A percentile compares a stretch with the other conserved stretches of the same genome.
Evolutionary conservation across 1,140 invertebrate genomes (phyloP).

Genomic region (Panagrolaimus sp.): DNA sequence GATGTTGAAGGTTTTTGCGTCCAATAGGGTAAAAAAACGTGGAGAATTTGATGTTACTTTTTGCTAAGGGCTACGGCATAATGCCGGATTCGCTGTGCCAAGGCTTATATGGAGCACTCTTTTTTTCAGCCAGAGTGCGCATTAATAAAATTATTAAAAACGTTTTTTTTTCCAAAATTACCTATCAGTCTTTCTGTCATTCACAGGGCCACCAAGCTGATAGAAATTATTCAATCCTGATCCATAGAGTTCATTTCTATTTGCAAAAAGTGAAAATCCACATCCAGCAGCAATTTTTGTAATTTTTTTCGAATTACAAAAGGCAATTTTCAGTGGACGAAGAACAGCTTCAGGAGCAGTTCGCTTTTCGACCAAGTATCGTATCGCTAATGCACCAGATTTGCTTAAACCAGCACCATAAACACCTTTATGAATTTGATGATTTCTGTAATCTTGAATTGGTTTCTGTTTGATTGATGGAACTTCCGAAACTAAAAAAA

Average conservation of each 20-base stretch:
- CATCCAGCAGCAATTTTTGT: constrained; percentile 48
- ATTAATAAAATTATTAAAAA: constrained; percentile 7
- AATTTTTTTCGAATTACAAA: constrained; percentile 48
- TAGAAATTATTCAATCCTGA: constrained; percentile 54
- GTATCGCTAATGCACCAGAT: constrained; percentile 21
- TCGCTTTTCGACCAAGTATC: not conserved
- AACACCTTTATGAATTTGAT: constrained; percentile 9
- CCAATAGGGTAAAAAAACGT: not conserved
- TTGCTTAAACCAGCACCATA: constrained; percentile 27
- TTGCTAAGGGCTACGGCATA: not conserved
- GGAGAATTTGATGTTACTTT: no score
- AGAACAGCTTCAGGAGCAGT: constrained; percentile 11
- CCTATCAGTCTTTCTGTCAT: constrained; percentile 18
- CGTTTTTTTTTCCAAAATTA: no score
- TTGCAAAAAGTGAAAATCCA: constrained; percentile 57
- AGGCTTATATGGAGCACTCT: no score
- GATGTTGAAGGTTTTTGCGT: constrained; percentile 10
- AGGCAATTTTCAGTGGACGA: constrained; percentile 36
- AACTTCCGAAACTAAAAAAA: not conserved
- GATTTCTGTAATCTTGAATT: constrained; percentile 1
- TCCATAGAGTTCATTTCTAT: constrained; percentile 43
- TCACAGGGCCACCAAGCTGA: constrained; percentile 44
- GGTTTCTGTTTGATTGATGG: not conserved
- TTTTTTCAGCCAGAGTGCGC: not conserved
- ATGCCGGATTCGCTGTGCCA: not conserved